Evolutionary conservation across 2,797 vertebrate species (phyloP), one percentile per base, ranked within the genome.

Genomic region (Neoniphon sammara): DNA sequence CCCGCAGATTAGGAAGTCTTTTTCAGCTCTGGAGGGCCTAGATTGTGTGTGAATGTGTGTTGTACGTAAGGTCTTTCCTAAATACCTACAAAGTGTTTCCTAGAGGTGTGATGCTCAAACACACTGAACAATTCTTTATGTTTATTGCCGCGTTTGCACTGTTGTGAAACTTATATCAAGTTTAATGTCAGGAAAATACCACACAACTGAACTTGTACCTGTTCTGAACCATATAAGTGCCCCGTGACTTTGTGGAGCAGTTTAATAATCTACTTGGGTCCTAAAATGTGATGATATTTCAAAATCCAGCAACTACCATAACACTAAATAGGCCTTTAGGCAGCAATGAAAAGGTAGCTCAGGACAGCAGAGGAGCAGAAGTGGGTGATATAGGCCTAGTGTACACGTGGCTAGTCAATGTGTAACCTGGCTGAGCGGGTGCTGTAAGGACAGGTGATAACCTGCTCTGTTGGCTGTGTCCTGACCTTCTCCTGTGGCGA

Each of bases 321-420:
- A 62, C 23, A 52, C 21, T 66, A 27, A 34, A 49, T 44, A 30
- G 25, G 17, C 27, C 11, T 54, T 80, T 73, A 78, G 57, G 27
- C 69, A 31, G 58, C 44, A 74, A 44, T 81, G 34, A 36, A 79
- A 74, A 80, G 53, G 58, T 53, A 70, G 56, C 57, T 69, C 54
- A 39, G 14, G 36, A 67, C 55, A 81, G 69, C 42, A 71, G 42
- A 60, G 60, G 71, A 73, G 73, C 62, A 72, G 53, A 15, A 75
- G 66, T 56, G 66, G 60, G 5, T 50, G 59, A 52, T 30, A 71
- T 54, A 20, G 71, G 62, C 44, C 57, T 61, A 58, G 59, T 15
- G 55, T 50, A 83, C 76, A 67, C 36, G 77, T 89, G 81, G 80
- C 75, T 56, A 60, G 78, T 84, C 77, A 83, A 86, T 84, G 36